Percentiles rank a stretch among this genome's conserved stretches.
Evolutionary conservation across 1,140 invertebrate species (phyloP).

Genomic region (Campodea augens): DNA sequence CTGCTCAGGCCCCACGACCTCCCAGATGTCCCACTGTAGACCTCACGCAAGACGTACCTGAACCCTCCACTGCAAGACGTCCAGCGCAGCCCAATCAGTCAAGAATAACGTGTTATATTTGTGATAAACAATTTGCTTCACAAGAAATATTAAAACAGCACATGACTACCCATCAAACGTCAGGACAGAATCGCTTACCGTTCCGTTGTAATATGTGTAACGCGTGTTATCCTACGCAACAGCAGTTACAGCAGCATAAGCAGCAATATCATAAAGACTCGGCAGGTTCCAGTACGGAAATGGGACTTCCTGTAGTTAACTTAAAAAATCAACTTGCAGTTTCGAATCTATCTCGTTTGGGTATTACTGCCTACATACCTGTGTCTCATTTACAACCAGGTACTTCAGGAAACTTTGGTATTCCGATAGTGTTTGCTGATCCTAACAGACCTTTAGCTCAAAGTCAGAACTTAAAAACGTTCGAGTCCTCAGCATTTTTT

Average conservation of each 20-base stretch:
- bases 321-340: conserved; percentile 40
- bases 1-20: conserved; percentile 28
- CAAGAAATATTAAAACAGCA: conserved; percentile 29
- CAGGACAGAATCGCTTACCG: conserved; percentile 9
- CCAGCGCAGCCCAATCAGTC: conserved; percentile 18
- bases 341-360: conserved; percentile 38
- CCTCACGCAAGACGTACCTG: conserved; percentile 28
- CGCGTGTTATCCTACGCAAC: conserved; percentile 42
- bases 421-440: conserved; percentile 49
- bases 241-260: conserved; percentile 43
- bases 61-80: conserved; percentile 10
- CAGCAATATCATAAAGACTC: conserved; percentile 41
- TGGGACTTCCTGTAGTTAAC: conserved; percentile 51
- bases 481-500: too few species aligned
- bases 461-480: too few species aligned
- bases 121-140: conserved; percentile 30
- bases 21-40: conserved; percentile 33
- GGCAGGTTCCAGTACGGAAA: conserved; percentile 27
- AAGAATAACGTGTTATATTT: conserved; percentile 29
- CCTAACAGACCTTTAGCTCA: too few species aligned
- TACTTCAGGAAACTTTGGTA: conserved; percentile 37
- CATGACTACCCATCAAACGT: conserved; percentile 20
- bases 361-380: conserved; percentile 53
- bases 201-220: conserved; percentile 45
- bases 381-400: conserved; percentile 36